A percentile compares a stretch with the other conserved stretches of the same genome.
Evolutionary conservation across 2,797 vertebrate species (phyloP).

Genomic region (Oreochromis grahami): DNA sequence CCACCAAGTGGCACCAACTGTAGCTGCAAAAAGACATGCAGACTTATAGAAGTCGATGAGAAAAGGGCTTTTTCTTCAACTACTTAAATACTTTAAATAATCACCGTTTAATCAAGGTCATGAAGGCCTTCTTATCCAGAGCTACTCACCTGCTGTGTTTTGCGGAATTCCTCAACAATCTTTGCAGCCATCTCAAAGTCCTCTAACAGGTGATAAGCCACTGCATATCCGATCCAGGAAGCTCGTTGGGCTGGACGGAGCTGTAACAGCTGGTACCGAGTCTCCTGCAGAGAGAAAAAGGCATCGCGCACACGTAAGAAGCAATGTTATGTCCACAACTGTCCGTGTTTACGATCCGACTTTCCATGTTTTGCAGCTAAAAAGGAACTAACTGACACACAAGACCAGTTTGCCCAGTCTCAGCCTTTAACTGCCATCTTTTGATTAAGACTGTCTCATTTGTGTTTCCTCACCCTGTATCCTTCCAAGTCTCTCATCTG

Average conservation of each 20-base stretch:
- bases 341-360: neutral
- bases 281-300: conserved; percentile 81
- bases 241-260: conserved; percentile 95
- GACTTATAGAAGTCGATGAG: fast-evolving
- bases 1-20: neutral
- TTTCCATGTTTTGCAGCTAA: neutral
- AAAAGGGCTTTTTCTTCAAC: neutral
- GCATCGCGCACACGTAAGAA: fast-evolving
- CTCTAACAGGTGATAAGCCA: conserved; percentile 96
- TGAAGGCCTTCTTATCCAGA: fast-evolving
- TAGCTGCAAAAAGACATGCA: neutral
- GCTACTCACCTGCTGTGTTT: conserved; percentile 91
- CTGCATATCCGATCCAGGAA: conserved; percentile 98
- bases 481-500: conserved; percentile 99
- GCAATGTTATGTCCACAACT: neutral
- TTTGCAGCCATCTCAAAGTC: conserved; percentile 99
- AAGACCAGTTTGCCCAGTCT: neutral
- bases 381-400: neutral
- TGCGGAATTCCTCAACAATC: conserved; percentile 97
- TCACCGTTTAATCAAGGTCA: neutral
- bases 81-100: fast-evolving
- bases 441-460: neutral
- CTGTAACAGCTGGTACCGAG: conserved; percentile 94
- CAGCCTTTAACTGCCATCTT: neutral
- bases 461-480: conserved; percentile 86